phyloP scores from a whole-genome alignment of 2,888 invertebrate genomes.

The Synanthedon andrenaeformis region DNA sequence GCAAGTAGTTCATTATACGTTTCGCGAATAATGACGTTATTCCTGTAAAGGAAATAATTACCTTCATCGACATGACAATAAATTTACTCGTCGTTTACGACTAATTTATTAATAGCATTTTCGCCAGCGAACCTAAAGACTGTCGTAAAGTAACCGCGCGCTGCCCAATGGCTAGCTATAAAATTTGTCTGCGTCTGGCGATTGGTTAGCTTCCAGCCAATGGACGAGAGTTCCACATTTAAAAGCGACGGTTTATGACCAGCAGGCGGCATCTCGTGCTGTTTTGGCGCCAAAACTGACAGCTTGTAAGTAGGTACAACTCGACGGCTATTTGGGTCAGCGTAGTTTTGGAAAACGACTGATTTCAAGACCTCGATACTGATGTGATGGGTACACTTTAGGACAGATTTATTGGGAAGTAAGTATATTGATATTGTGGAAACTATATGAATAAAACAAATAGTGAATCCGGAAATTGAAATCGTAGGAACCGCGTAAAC shows the following conservation, averaged over 20 bases:
- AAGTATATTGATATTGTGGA: too few species aligned
- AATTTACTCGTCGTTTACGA: conserved; percentile 59
- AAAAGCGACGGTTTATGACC: conserved; percentile 66
- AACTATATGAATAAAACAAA: too few species aligned
- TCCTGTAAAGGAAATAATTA: conserved; percentile 67
- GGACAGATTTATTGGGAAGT: neutral
- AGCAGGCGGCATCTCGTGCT: conserved; percentile 54
- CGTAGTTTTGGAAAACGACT: conserved; percentile 3
- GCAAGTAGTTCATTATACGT: neutral
- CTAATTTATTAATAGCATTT: conserved; percentile 70
- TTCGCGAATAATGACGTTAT: conserved; percentile 38
- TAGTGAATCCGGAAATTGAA: neutral
- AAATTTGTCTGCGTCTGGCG: conserved; percentile 49
- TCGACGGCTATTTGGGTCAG: conserved; percentile 16
- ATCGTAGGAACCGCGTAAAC: neutral
- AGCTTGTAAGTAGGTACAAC: conserved; percentile 33
- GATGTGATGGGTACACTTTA: too few species aligned
- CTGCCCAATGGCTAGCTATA: conserved; percentile 53
- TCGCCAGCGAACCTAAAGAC: conserved; percentile 62
- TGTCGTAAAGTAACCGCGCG: conserved; percentile 59
- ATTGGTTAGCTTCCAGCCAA: conserved; percentile 57
- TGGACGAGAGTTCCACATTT: conserved; percentile 52
- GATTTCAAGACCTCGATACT: neutral
- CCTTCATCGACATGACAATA: conserved; percentile 53
- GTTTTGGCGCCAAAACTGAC: conserved; percentile 68